Base-by-base conservation (phyloP, 2,888 invertebrate genomes). In the Drosophila siamana region DNA sequence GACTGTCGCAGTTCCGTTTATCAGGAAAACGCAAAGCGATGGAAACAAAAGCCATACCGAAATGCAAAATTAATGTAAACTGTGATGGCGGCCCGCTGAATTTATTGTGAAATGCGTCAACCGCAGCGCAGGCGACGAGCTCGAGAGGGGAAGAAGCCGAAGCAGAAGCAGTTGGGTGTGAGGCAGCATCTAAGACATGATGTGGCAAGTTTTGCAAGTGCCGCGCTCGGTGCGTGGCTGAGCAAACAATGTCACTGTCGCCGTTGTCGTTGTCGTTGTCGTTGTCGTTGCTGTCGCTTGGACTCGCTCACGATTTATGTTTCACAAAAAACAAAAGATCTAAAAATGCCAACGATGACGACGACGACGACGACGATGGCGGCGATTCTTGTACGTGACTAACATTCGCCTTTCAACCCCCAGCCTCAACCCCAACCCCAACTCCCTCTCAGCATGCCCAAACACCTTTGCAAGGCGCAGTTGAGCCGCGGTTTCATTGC, bases 41-140 rank as follows among this genome's bases (percentile, higher is more conserved):
- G 26, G 38, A 65, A 60, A 62, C 69, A 65, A 69, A 78, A 78
- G 66, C 41, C 51, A 74, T 69, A 28, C 72, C 74, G 57, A 87
- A 77, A 87, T 85, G 74, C 77, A 70, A 79, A 84, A 85, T 84
- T 82, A 87, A 87, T 84, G 82, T 72, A 74, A 78, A 87, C 62
- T 71, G 69, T 41, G 36, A 65, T 62, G 70, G 26, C 54, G 62
- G 50, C 0, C 51, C 59, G 51, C 52, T 50, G 69, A 78, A 74
- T 72, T 72, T 78, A 69, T 74, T 76, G 74, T 71, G 54, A 50
- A 66, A 66, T 46, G 16, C 44, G 41, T 16, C 30, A 62, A 16
- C 61, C 71, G 15, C 65, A 61, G 44, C 44, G 13, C 33, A 38
- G 7, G 2, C 1, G 13, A 7, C 2, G 36, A 36, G 13, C 0